A percentile compares a stretch with the other conserved stretches of the same genome.
Conservation (phyloP, 1,140 invertebrate species). For the Panulirus ornatus region DNA sequence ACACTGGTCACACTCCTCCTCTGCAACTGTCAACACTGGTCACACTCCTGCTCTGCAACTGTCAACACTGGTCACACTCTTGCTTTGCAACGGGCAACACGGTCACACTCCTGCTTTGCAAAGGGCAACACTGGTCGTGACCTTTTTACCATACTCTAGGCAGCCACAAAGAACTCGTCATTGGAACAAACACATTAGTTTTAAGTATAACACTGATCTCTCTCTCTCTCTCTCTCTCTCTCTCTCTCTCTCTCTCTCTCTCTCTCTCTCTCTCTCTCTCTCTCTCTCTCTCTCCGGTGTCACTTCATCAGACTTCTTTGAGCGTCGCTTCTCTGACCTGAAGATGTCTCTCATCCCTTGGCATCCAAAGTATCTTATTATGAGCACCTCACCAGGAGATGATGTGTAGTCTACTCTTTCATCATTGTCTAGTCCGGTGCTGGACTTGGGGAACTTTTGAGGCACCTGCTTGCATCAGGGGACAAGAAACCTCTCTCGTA, state of each 20-base stretch:
- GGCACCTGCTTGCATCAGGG: too few species aligned
- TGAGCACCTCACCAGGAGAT: too few species aligned
- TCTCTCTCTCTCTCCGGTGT: too few species aligned
- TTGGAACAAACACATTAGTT: neutral
- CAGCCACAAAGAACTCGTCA: neutral
- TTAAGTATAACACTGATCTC: neutral
- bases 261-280: neutral
- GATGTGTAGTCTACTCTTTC: too few species aligned
- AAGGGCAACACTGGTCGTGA: neutral
- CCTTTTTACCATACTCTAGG: neutral
- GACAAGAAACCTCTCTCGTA: too few species aligned
- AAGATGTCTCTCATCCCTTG: too few species aligned
- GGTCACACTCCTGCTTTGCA: neutral
- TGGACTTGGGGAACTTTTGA: too few species aligned
- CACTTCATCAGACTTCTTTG: neutral
- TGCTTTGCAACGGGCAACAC: neutral
- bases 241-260: constrained; percentile 2
- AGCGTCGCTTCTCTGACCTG: too few species aligned
- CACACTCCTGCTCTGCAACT: neutral
- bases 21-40: too few species aligned
- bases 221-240: constrained; percentile 1
- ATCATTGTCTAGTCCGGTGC: too few species aligned
- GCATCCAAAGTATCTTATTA: too few species aligned
- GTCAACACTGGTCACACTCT: neutral
- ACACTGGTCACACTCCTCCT: too few species aligned